phyloP scores from a whole-genome alignment of 2,113 vertebrate genomes.

The Mugil cephalus region DNA sequence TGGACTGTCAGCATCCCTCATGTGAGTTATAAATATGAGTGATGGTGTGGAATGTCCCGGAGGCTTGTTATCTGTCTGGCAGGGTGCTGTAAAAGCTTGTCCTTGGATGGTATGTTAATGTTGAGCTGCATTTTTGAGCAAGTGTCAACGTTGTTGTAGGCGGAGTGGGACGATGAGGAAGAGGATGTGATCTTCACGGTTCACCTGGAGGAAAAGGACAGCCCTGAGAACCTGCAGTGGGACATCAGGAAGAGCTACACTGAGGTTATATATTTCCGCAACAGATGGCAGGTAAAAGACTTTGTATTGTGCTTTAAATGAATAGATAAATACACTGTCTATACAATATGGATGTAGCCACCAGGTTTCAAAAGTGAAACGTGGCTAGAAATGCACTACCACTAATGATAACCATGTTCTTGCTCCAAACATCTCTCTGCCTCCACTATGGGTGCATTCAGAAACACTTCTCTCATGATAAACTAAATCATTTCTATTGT shows the following conservation, averaged over 20 bases:
- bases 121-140: conserved; percentile 25
- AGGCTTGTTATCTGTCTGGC: conserved; percentile 42
- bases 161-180: conserved; percentile 63
- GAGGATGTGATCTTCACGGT: conserved; percentile 77
- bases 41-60: conserved; percentile 35
- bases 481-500: too few relatives aligned
- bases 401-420: too few relatives aligned
- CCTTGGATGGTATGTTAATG: conserved; percentile 49
- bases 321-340: too few relatives aligned
- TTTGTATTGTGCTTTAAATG: background rate
- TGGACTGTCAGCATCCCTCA: conserved; percentile 81
- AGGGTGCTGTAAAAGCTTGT: conserved; percentile 46
- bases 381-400: too few relatives aligned
- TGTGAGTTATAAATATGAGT: conserved; percentile 75
- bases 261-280: conserved; percentile 76
- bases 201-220: conserved; percentile 79
- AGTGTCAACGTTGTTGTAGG: conserved; percentile 58
- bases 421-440: too few relatives aligned
- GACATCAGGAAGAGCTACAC: conserved; percentile 79
- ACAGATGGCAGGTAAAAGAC: conserved; percentile 79
- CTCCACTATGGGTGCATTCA: too few relatives aligned
- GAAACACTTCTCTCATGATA: too few relatives aligned
- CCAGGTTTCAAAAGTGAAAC: too few relatives aligned
- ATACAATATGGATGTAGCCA: too few relatives aligned
- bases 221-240: conserved; percentile 83